Base-by-base conservation (phyloP, 1,140 invertebrate species). In the Belonocnema kinseyi region DNA sequence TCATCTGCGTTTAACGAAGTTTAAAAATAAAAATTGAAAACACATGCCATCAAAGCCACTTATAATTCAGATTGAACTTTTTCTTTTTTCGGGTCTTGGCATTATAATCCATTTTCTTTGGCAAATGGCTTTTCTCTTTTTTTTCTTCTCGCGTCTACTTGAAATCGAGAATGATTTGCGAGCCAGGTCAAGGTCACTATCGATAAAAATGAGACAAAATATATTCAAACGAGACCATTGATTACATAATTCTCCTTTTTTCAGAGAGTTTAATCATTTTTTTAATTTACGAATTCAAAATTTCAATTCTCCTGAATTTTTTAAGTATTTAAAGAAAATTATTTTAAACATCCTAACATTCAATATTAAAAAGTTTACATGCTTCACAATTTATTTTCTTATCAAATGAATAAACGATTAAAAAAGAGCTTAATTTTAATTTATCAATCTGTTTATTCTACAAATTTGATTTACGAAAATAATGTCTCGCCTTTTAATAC, bases 1-100 rank as follows among this genome's bases (percentile, higher is more conserved):
- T 46, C 61, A 14, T 46, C 4, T 3, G 61, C 61, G 61, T 75
- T 76, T 80, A 74, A 81, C 74, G 80, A 82, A 83, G 77, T 80
- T 78, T 84, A 74, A 77, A 84, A 76, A 56, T 76, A 56, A 70
- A n/a, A 72, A 33, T 66, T 14, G 14, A 26, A 66, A 66, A 66
- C 61, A 66, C 17, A 19, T 33, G 61, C 40, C 40, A 46, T 46
- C 40, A 46, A 12, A 66, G 61, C 61, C 40, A 66, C 61, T 66
- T 66, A 66, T 66, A 66, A 66, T 66, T 66, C 33, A 19, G 53
- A 54, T 17, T 11, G 17, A n/a, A n/a, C 61, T 40, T 66, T 46
- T 8, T 46, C 40, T 66, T 66, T 66, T 66, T 66, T 33, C 16
- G 26, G 16, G 26, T 14, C 33, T 26, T 40, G 40, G 40, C 40